phyloP scores from a whole-genome alignment of 2,888 invertebrate species.

The Ichneumoninae sp. region DNA sequence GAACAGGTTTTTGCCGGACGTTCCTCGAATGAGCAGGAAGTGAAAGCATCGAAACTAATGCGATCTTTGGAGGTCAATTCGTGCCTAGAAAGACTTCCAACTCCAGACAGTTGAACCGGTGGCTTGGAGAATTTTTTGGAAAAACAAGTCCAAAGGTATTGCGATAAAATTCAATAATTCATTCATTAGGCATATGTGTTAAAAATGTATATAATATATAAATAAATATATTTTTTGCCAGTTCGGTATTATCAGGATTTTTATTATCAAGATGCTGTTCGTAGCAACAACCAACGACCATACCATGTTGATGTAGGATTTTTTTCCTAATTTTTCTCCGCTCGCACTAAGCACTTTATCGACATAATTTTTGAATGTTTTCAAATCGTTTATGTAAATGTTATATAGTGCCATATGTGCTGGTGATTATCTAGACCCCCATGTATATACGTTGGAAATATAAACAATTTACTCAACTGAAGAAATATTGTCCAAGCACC shows the following conservation, averaged over 20 bases:
- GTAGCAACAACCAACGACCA: background rate
- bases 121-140: background rate
- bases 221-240: background rate
- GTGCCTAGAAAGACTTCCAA: background rate
- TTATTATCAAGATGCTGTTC: background rate
- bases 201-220: background rate
- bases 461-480: too few relatives aligned
- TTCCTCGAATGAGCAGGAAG: background rate
- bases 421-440: too few relatives aligned
- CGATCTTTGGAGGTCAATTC: slow-evolving; percentile 1
- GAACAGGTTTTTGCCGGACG: slow-evolving; percentile 14
- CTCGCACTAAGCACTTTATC: too few relatives aligned
- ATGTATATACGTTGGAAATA: too few relatives aligned
- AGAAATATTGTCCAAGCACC: too few relatives aligned
- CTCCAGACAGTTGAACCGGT: background rate
- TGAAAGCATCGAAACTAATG: slow-evolving; percentile 14
- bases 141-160: background rate
- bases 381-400: too few relatives aligned
- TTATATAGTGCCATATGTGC: too few relatives aligned
- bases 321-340: too few relatives aligned
- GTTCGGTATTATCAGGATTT: background rate
- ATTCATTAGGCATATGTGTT: background rate
- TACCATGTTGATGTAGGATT: background rate
- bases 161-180: background rate
- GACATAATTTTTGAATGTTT: too few relatives aligned